Evolutionary conservation across 2,888 invertebrate genomes (phyloP), one percentile per base, ranked within the genome.

Genomic region (Acronicta alni): DNA sequence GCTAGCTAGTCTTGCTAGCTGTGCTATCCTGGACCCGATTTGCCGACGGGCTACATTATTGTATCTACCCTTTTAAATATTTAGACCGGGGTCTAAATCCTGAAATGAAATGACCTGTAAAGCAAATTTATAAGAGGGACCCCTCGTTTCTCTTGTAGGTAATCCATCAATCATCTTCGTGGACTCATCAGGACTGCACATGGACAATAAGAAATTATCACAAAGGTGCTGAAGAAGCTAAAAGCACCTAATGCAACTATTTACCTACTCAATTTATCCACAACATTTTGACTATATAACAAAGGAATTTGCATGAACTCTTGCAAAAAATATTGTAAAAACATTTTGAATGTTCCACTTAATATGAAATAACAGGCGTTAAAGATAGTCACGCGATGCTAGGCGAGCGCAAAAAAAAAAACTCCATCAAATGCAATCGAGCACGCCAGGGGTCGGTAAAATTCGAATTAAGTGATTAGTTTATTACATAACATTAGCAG

Each of bases 341-440:
- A 0, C 8, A 46, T 43, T 43, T 68, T 45, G 8, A 48, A 68
- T 63, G 58, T 72, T 72, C 44, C 59, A 51, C 58, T 59, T 57
- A 56, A 59, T 68, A 59, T 14, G 51, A 68, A 67, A 63, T 63
- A 63, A 72, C 53, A 63, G 12, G 61, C 43, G 49, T 56, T 42
- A 32, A 38, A 18, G 41, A 41, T 23, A 64, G 59, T 73, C 69
- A 71, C 69, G 71, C 73, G 48, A 64, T 59, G 47, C 32, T 48
- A 18, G 8, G 7, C 32, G 16, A 56, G 53, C 17, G 52, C 42
- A 54, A 72, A 72, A 57, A 47, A n/a, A 65, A 64, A 48, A 55
- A 69, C 15, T 58, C 59, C 35, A 56, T 44, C 37, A 39, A 52
- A 17, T 37, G 44, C 56, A 67, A 67, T 62, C 49, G 37, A 44